Conservation (phyloP, 2,113 vertebrate genomes). For the Elaphurus davidianus region DNA sequence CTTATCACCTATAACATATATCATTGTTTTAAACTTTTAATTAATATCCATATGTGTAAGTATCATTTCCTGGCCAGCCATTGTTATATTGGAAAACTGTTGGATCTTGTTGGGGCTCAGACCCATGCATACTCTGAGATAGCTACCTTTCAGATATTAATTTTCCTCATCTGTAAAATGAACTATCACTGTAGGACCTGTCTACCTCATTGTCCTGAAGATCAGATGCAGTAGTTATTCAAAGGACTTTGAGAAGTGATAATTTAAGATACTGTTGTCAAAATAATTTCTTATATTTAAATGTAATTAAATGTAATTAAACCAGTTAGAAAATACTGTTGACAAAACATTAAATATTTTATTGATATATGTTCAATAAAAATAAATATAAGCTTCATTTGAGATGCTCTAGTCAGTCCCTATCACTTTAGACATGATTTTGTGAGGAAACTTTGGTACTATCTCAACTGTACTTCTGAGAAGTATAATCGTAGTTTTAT, state of each 20-base stretch:
- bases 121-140: neutral
- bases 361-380: neutral
- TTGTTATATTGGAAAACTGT: neutral
- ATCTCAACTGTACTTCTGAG: neutral
- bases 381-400: neutral
- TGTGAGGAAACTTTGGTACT: neutral
- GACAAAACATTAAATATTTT: neutral
- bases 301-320: neutral
- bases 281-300: neutral
- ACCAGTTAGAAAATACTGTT: neutral
- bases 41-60: neutral
- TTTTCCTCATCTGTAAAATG: neutral
- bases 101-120: neutral
- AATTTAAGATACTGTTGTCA: neutral
- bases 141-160: neutral
- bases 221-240: neutral
- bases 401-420: neutral
- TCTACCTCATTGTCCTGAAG: neutral
- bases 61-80: neutral
- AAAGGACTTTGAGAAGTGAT: neutral
- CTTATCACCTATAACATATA: neutral
- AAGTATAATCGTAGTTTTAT: neutral
- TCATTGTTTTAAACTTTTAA: neutral
- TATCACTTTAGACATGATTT: neutral
- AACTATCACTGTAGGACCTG: rapidly evolving